Evolutionary conservation across 1,140 invertebrate genomes (phyloP).

Genomic region (Mamestra configurata): DNA sequence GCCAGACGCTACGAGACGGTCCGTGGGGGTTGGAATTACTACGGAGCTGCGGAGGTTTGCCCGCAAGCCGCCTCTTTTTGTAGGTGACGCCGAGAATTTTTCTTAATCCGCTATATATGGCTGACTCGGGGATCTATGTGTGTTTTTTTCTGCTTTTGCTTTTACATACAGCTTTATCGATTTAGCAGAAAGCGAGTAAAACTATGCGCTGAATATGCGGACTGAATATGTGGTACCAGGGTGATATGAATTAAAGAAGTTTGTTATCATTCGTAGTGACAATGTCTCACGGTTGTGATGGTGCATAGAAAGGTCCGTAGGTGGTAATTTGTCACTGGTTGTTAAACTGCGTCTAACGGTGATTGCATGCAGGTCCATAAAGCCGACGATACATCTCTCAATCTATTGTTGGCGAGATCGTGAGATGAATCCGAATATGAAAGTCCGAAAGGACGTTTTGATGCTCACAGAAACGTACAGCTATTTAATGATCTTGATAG

Average conservation of each 20-base stretch:
- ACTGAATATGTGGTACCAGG: background rate
- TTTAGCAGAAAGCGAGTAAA: slow-evolving; percentile 15
- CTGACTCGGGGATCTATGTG: slow-evolving; percentile 42
- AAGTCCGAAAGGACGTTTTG: background rate
- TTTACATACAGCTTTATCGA: slow-evolving; percentile 22
- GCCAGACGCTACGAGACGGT: slow-evolving; percentile 67
- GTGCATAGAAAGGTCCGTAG: background rate
- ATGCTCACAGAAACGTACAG: background rate
- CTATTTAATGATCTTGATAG: background rate
- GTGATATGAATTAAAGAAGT: background rate
- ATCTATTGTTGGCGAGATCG: slow-evolving; percentile 22
- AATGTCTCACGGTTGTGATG: background rate
- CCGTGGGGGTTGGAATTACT: slow-evolving; percentile 72
- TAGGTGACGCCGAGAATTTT: slow-evolving; percentile 68
- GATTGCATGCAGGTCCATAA: background rate
- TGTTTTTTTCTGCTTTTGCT: slow-evolving; percentile 31
- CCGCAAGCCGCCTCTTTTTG: slow-evolving; percentile 68
- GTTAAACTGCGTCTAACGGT: slow-evolving; percentile 10
- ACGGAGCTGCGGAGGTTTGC: slow-evolving; percentile 58
- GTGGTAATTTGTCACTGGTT: slow-evolving; percentile 5
- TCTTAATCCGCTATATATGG: slow-evolving; percentile 65
- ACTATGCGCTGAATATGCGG: slow-evolving; percentile 13
- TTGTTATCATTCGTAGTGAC: background rate
- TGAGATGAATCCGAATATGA: slow-evolving; percentile 4
- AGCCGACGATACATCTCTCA: slow-evolving; percentile 12